phyloP scores from a whole-genome alignment of 2,888 invertebrate genomes.

The Proisotoma minuta region DNA sequence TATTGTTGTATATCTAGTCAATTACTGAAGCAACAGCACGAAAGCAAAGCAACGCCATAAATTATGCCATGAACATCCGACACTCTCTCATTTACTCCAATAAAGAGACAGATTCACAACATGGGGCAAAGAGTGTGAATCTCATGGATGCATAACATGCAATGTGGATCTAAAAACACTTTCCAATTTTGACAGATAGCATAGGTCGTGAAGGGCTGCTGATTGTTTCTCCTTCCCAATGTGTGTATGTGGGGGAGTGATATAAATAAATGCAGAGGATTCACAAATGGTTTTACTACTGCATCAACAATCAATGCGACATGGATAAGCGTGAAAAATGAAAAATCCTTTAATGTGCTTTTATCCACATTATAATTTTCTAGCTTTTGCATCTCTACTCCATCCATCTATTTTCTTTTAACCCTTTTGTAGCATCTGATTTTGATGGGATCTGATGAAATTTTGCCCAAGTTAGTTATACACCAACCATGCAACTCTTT shows the following conservation, averaged over 20 bases:
- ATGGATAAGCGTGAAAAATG: background rate
- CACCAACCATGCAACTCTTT: conserved; percentile 11
- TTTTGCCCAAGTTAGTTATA: background rate
- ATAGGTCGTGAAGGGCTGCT: background rate
- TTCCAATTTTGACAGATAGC: background rate
- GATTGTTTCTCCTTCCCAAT: background rate
- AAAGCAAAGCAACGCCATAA: too few relatives aligned
- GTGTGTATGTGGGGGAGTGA: conserved; percentile 6
- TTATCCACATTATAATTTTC: background rate
- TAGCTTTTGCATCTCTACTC: background rate
- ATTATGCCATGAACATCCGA: conserved; percentile 13
- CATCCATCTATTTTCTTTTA: conserved; percentile 3
- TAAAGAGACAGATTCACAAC: conserved; percentile 17
- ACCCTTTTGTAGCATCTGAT: conserved; percentile 31
- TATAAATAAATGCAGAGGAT: background rate
- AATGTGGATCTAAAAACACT: conserved; percentile 4
- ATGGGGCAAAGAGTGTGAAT: conserved; percentile 12
- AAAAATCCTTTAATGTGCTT: conserved; percentile 1
- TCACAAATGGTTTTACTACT: background rate
- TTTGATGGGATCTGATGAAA: conserved; percentile 36
- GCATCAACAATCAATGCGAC: background rate
- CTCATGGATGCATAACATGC: conserved; percentile 13
- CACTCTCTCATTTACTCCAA: conserved; percentile 13
- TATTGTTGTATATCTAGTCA: too few relatives aligned
- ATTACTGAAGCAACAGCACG: too few relatives aligned